A percentile compares a stretch with the other conserved stretches of the same genome.
Conservation (phyloP, 2,113 vertebrate species). For the Tyrannus savana region DNA sequence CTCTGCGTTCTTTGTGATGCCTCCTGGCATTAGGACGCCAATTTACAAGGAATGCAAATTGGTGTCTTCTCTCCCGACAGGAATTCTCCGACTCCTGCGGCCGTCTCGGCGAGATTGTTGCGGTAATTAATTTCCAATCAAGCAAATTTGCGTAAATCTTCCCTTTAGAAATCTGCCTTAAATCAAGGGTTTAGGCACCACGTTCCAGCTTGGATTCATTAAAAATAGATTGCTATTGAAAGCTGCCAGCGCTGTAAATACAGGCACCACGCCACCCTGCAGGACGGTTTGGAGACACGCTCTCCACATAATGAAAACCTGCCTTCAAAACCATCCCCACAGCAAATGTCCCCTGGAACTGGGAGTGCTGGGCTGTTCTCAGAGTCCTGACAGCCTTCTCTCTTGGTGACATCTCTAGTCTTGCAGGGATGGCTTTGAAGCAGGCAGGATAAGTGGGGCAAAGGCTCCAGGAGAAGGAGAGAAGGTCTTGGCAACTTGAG, state of each 20-base stretch:
- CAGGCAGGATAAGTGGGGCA: rapidly evolving
- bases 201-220: constrained; percentile 60
- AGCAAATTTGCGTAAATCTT: constrained; percentile 59
- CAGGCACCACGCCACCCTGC: constrained; percentile 54
- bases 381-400: not conserved
- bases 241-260: constrained; percentile 55
- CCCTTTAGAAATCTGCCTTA: constrained; percentile 57
- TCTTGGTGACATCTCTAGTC: not conserved
- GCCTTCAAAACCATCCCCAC: not conserved
- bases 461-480: not conserved
- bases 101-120: constrained; percentile 24
- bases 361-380: not conserved
- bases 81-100: constrained; percentile 37
- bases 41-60: not conserved
- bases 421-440: not conserved
- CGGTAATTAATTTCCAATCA: constrained; percentile 69
- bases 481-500: not conserved
- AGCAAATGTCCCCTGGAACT: not conserved
- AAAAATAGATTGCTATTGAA: constrained; percentile 58
- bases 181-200: constrained; percentile 56
- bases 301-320: constrained; percentile 46
- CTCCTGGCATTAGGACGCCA: not conserved
- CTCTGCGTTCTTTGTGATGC: not conserved
- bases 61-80: not conserved
- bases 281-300: not conserved